phyloP scores from a whole-genome alignment of 64 coral and sea anemone genomes.

The Platygyra sinensis region DNA sequence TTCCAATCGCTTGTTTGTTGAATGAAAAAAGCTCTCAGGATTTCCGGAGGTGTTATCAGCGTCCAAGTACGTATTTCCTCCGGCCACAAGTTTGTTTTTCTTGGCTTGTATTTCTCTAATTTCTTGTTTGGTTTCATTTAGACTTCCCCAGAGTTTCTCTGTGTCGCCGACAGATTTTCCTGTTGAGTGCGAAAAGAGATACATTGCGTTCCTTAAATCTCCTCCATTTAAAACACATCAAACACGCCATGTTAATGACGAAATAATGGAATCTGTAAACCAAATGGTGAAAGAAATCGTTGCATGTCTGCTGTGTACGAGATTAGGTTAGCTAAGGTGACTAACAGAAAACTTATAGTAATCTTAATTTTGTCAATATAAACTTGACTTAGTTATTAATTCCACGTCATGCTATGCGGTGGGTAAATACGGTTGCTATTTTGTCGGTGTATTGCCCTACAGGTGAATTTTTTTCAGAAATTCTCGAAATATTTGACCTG shows the following conservation, averaged over 20 bases:
- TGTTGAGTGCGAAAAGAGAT: not conserved
- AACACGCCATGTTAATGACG: not conserved
- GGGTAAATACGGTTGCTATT: no score
- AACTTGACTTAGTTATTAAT: no score
- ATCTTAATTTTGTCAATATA: no score
- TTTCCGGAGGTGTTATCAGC: slow-evolving; percentile 16
- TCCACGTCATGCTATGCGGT: no score
- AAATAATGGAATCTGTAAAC: not conserved
- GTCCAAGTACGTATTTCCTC: not conserved
- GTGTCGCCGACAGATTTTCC: slow-evolving; percentile 24
- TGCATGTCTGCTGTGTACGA: not conserved
- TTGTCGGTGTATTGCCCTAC: no score
- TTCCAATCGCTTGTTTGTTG: not conserved
- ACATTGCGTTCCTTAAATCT: not conserved
- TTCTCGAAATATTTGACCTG: no score
- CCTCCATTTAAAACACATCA: not conserved
- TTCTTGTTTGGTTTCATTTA: slow-evolving; percentile 24
- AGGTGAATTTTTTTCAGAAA: no score
- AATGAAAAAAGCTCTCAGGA: not conserved
- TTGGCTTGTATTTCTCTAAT: not conserved
- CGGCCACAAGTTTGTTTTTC: not conserved
- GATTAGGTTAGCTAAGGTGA: no score
- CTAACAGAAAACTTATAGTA: no score
- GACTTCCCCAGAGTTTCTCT: not conserved
- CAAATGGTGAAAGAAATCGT: not conserved